A percentile compares a stretch with the other conserved stretches of the same genome.
Conservation (phyloP, 2,797 vertebrate genomes). For the Anguilla megastoma region DNA sequence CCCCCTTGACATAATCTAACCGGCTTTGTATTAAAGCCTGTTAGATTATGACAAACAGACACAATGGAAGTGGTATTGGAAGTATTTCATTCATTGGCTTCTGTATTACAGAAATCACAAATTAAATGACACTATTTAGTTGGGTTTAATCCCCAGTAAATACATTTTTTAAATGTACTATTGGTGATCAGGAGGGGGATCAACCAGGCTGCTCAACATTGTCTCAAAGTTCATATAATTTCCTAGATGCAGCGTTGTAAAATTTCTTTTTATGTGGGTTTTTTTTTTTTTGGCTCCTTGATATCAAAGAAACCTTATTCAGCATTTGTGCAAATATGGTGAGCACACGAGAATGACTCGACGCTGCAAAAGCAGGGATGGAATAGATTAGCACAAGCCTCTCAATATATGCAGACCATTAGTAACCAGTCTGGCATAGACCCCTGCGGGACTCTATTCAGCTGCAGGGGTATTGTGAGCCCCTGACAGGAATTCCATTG, state of each 20-base stretch:
- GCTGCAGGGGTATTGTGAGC: conserved; percentile 11
- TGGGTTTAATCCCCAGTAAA: background rate
- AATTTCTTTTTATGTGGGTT: background rate
- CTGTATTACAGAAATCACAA: background rate
- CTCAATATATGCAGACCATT: conserved; percentile 19
- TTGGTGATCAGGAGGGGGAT: background rate
- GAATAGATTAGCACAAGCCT: conserved; percentile 7
- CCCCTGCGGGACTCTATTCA: conserved; percentile 10
- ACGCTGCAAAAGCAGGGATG: background rate
- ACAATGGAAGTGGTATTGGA: conserved; percentile 55
- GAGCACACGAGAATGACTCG: background rate
- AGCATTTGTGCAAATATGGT: background rate
- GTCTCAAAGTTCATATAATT: background rate
- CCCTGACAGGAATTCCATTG: conserved; percentile 24
- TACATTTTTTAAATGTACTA: background rate
- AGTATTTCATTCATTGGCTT: background rate
- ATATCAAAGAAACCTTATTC: background rate
- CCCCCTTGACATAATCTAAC: background rate
- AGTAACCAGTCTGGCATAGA: conserved; percentile 27
- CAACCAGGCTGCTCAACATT: background rate
- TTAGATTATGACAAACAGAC: conserved; percentile 55
- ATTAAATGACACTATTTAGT: background rate
- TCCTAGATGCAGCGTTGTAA: no score
- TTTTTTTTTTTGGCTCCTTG: background rate
- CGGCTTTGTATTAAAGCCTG: background rate